Base-by-base conservation (phyloP, 2,113 vertebrate genomes). In the Shinisaurus crocodilurus region DNA sequence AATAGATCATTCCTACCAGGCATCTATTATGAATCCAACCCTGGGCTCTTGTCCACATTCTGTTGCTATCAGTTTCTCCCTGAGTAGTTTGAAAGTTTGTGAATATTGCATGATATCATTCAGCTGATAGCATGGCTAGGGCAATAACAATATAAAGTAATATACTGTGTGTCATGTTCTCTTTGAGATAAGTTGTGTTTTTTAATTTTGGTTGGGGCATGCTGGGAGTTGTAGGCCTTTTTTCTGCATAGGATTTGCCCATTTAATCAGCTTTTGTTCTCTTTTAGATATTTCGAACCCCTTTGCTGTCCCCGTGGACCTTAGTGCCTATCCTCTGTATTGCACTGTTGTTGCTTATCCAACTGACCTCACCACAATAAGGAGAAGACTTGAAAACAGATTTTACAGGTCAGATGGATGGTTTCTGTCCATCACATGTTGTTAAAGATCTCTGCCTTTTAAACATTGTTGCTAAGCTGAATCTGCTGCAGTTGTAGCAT, bases 301-400 rank as follows among this genome's bases (percentile, higher is more conserved):
- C 8, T 99, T 99, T 94, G 97, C 98, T 88, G 98, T 96, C 85
- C 99, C 99, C 0, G 99, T 99, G 93, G 98, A 99, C 96, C 98
- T 99, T 93, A 97, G 96, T 96, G 98, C 98, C 96, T 99, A 99
- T 94, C 98, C 99, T 57, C 97, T 99, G 90, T 99, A 99, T 96
- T 99, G 99, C 97, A 99, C 99, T 92, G 99, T 98, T 82, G 98
- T 99, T 95, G 98, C 99, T 89, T 99, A 99, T 94, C 98, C 98
- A 92, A 99, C 99, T 87, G 99, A 99, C 97, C 98, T 99, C 94
- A 98, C 98, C 97, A 98, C 98, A 0, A 98, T 99, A 96, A 98
- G 97, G 94, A 98, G 96, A 94, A 98, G 98, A 93, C 98, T 99
- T 95, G 98, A 99, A 97, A 99, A 99, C 95, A 98, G 97, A 91